Conservation (phyloP, 2,113 vertebrate genomes). For the Siniperca knerii region DNA sequence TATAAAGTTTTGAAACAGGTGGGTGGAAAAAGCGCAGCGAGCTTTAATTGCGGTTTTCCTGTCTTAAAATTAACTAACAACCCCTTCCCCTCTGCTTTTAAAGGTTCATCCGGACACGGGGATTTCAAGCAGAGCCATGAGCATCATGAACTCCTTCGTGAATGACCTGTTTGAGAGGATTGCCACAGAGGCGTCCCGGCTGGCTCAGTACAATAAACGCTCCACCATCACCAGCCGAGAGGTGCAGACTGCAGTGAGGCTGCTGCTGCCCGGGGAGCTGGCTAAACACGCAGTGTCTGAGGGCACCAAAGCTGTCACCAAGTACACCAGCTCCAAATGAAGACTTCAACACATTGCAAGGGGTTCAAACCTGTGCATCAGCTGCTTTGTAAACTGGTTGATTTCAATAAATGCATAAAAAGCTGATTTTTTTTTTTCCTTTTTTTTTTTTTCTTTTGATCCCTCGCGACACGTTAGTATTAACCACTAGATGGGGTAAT, state of each 20-base stretch:
- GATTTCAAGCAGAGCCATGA: conserved; percentile 86
- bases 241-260: conserved; percentile 84
- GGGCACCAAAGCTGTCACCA: conserved; percentile 86
- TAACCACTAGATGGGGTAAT: conserved; percentile 59
- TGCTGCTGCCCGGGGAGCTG: conserved; percentile 86
- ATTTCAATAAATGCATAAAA: conserved; percentile 32
- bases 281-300: conserved; percentile 87
- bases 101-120: conserved; percentile 87
- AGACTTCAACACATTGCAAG: background rate
- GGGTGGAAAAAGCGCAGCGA: background rate
- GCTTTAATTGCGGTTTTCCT: background rate
- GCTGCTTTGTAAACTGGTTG: background rate
- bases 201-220: conserved; percentile 86
- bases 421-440: background rate
- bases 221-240: conserved; percentile 87
- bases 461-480: background rate
- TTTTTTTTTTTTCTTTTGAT: background rate
- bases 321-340: conserved; percentile 88
- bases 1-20: conserved; percentile 87
- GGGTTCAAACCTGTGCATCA: background rate
- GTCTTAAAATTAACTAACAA: background rate
- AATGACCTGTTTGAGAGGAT: conserved; percentile 86
- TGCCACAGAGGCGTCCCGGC: conserved; percentile 84
- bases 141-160: conserved; percentile 88
- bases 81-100: accelerated